phyloP scores from a whole-genome alignment of 2,888 invertebrate genomes.

The Meloe dianella region DNA sequence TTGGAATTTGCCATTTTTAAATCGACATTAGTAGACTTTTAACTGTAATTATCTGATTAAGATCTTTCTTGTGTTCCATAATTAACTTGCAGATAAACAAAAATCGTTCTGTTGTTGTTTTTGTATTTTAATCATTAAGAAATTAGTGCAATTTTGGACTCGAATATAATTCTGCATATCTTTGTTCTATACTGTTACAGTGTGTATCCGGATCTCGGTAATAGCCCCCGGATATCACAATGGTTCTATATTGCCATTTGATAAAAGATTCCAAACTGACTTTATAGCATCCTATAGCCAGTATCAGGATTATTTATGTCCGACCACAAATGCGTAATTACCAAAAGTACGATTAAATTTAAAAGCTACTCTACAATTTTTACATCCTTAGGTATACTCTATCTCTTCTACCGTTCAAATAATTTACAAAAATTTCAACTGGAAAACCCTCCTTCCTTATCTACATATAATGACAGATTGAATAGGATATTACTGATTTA shows the following conservation, averaged over 20 bases:
- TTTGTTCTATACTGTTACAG: neutral
- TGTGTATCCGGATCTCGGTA: neutral
- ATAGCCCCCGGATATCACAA: constrained; percentile 6
- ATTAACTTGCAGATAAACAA: constrained; percentile 15
- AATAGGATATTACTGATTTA: constrained; percentile 45
- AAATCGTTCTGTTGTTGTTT: neutral
- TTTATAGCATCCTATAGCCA: neutral
- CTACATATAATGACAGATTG: constrained; percentile 36
- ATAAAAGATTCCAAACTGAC: constrained; percentile 1
- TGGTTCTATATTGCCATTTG: constrained; percentile 7
- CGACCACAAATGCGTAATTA: neutral
- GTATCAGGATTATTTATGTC: neutral
- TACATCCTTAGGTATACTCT: too few species aligned
- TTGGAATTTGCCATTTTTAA: constrained; percentile 34
- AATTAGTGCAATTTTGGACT: neutral
- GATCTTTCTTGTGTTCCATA: constrained; percentile 31
- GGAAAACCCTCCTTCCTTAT: neutral
- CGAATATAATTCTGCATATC: neutral
- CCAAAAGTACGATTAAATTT: neutral
- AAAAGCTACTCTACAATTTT: neutral
- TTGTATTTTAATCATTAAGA: neutral
- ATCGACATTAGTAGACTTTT: constrained; percentile 37
- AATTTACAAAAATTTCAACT: neutral
- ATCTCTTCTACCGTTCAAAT: neutral
- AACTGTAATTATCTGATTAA: constrained; percentile 37